Evolutionary conservation across 2,113 vertebrate species (phyloP).

Genomic region (Malurus cyaneus): DNA sequence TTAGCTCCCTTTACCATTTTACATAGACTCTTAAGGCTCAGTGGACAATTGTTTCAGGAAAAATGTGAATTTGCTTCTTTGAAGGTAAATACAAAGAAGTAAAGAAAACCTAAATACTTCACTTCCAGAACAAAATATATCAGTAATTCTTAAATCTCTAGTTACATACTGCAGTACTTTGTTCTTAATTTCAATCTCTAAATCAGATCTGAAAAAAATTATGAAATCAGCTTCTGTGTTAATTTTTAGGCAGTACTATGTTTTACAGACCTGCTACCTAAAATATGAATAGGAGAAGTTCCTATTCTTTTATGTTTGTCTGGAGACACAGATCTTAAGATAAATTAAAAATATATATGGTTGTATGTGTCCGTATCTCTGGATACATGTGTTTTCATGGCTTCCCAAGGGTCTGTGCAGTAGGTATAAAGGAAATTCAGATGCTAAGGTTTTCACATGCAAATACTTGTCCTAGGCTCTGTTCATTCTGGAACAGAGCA

Average conservation of each 20-base stretch:
- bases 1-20: slow-evolving; percentile 51
- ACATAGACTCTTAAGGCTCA: slow-evolving; percentile 12
- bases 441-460: background rate
- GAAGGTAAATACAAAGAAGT: slow-evolving; percentile 49
- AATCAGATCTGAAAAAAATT: slow-evolving; percentile 52
- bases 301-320: background rate
- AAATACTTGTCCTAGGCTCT: background rate
- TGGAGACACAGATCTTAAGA: background rate
- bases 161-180: slow-evolving; percentile 22
- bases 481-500: background rate
- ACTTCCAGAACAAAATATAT: slow-evolving; percentile 1
- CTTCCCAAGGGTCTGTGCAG: background rate
- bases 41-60: slow-evolving; percentile 8
- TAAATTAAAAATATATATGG: background rate
- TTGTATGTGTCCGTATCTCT: background rate
- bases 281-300: background rate
- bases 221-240: slow-evolving; percentile 31
- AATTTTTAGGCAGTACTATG: background rate
- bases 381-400: background rate
- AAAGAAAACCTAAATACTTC: slow-evolving; percentile 29
- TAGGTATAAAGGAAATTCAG: background rate
- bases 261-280: background rate
- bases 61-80: slow-evolving; percentile 33
- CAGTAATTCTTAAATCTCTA: slow-evolving; percentile 38
- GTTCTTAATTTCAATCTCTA: slow-evolving; percentile 47